Conservation (phyloP, 2,797 vertebrate genomes). For the Neopelma chrysocephalum region DNA sequence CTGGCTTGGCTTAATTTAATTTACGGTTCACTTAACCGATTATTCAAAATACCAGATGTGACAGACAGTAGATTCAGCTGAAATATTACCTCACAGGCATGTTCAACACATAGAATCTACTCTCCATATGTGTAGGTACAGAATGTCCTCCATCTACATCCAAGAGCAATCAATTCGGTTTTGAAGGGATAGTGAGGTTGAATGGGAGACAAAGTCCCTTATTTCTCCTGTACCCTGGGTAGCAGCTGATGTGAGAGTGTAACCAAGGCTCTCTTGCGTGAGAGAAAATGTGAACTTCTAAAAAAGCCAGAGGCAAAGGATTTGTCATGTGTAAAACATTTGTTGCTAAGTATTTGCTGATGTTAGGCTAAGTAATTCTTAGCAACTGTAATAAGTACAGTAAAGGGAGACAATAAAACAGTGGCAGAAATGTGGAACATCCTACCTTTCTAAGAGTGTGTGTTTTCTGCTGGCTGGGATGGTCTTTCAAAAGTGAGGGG, state of each 20-base stretch:
- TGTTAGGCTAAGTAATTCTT: not conserved
- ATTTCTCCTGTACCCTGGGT: not conserved
- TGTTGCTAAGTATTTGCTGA: not conserved
- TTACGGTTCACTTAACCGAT: constrained; percentile 51
- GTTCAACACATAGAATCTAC: not conserved
- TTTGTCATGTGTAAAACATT: not conserved
- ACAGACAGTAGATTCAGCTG: constrained; percentile 1
- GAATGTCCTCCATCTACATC: not conserved
- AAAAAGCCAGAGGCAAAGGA: not conserved
- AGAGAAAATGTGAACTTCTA: not conserved
- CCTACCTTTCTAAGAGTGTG: fast-evolving
- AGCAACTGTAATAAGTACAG: not conserved
- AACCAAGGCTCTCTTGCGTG: not conserved
- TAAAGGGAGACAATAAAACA: not conserved
- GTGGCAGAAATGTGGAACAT: not conserved
- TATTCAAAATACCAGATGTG: constrained; percentile 60
- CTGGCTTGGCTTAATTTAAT: constrained; percentile 64
- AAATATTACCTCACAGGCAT: not conserved
- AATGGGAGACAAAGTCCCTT: not conserved
- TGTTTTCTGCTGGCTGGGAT: not conserved
- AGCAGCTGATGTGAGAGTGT: not conserved
- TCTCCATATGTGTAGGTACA: not conserved
- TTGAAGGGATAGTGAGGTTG: not conserved
- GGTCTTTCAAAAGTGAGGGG: not conserved
- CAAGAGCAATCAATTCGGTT: not conserved